Evolutionary conservation across 2,888 invertebrate species (phyloP), one percentile per base, ranked within the genome.

Genomic region (Nipponacmea schrenckii): DNA sequence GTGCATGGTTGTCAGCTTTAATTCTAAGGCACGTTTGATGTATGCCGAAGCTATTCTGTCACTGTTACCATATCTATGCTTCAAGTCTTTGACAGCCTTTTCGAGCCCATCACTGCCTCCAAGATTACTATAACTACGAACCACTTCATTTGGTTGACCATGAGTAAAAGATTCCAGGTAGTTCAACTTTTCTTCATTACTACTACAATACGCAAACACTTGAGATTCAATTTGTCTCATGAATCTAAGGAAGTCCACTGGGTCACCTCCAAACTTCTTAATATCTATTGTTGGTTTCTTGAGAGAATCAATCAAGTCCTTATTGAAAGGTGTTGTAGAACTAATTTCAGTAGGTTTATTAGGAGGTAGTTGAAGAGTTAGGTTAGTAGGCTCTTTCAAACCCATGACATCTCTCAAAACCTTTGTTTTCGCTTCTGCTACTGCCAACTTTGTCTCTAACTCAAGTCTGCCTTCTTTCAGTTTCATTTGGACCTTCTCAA

Each of bases 1-100:
- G 39, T 56, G 70, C 68, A 5, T 69, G 27, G 27, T 62, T 64
- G 31, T 70, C 72, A 17, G 69, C 20, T 64, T 65, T 72, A 44
- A 72, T 64, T 39, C 44, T 46, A 73, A 27, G 10, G 73, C 73
- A 45, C 24, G 64, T 17, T 70, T 70, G 17, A 73, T 71, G 45
- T 26, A 73, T 3, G 73, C 73, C 20, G 65, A 65, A 14, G 70
- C 73, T 17, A 70, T 73, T 1, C 50, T 48, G 12, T 70, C 70
- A 15, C 44, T 48, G 15, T 73, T 39, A 7, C 70, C 67, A 62
- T 73, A 73, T 17, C 73, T 20, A 15, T 66, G 62, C 31, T 67
- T 66, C 14, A 73, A 44, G 31, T 72, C 72, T 27, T 39, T 48
- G 5, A 63, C 15, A 5, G 63, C 63, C 15, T 17, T 0, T n/a